Base-by-base conservation (phyloP, 2,797 vertebrate species). In the Cephalopachus bancanus region DNA sequence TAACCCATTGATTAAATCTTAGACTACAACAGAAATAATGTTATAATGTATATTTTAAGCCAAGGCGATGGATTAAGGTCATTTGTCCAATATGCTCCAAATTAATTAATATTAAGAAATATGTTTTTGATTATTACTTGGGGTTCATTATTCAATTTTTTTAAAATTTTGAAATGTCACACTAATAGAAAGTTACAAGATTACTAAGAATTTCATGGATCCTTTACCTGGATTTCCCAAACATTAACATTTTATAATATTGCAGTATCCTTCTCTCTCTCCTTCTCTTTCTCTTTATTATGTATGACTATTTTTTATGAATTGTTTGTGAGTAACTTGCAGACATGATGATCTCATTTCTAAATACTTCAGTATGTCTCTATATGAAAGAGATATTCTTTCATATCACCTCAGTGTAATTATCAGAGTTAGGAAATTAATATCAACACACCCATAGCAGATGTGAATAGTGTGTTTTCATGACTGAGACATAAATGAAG, bases 91-190 rank as follows among this genome's bases (percentile, higher is more conserved):
- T 26, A 59, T 1, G 6, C 6, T 19, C 53, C 10, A 69, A 80
- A 75, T 75, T 80, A 95, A 97, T 89, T 91, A n/a, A 51, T 65
- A 72, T 60, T 53, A 65, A 89, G 10, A 80, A 92, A 79, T 64
- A 51, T 37, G 26, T 71, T 92, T 93, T 86, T 16, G 30, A 6
- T 15, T 83, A 78, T 44, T 28, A 49, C 6, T 89, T 89, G 53
- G 16, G 11, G 14, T 76, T 90, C 19, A 44, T 75, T 57, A 30
- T 67, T 91, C 15, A 44, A 57, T 64, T 62, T 15, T 49, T 91
- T 80, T 26, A n/a, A n/a, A n/a, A 80, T 69, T 95, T 94, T 95
- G 30, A 72, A 20, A 17, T 11, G 60, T 37, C 49, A 92, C 26
- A 90, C 2, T 79, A 92, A 57, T 4, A 76, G 4, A 59, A 74